Percentiles rank a stretch among this genome's conserved stretches.
phyloP scores from a whole-genome alignment of 2,797 vertebrate species.

The Podargus strigoides region DNA sequence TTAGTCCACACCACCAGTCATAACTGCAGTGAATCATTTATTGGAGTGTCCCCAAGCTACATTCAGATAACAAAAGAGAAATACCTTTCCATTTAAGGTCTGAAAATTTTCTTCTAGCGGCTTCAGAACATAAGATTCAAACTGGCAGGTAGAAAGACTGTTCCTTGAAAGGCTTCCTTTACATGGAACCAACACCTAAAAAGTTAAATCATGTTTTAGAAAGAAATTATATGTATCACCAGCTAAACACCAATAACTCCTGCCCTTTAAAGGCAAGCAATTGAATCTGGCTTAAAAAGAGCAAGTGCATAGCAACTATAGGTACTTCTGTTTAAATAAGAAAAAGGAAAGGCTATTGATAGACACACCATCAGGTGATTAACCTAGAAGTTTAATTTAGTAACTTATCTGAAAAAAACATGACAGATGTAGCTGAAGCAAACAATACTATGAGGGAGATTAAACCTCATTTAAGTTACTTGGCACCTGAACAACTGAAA shows the following conservation, averaged over 20 bases:
- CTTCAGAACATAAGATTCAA: conserved; percentile 89
- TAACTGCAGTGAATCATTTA: background rate
- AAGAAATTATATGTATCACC: background rate
- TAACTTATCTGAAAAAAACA: background rate
- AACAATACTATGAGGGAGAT: background rate
- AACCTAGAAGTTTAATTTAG: background rate
- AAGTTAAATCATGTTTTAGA: background rate
- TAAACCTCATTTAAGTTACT: background rate
- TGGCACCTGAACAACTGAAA: background rate
- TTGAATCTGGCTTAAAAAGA: background rate
- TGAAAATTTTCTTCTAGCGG: conserved; percentile 81
- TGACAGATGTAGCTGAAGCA: background rate
- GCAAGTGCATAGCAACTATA: background rate
- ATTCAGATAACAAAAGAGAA: background rate
- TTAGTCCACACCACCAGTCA: background rate
- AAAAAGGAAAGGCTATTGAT: background rate
- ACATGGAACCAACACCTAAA: conserved; percentile 91
- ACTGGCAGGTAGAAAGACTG: conserved; percentile 77
- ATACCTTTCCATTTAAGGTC: conserved; percentile 89
- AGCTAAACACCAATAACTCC: background rate
- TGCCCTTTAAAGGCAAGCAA: background rate
- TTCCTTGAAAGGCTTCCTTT: conserved; percentile 81
- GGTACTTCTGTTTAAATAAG: background rate
- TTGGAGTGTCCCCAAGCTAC: background rate
- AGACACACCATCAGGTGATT: background rate